Evolutionary conservation across 2,113 vertebrate genomes (phyloP), one percentile per base, ranked within the genome.

Genomic region (Apodemus sylvaticus): DNA sequence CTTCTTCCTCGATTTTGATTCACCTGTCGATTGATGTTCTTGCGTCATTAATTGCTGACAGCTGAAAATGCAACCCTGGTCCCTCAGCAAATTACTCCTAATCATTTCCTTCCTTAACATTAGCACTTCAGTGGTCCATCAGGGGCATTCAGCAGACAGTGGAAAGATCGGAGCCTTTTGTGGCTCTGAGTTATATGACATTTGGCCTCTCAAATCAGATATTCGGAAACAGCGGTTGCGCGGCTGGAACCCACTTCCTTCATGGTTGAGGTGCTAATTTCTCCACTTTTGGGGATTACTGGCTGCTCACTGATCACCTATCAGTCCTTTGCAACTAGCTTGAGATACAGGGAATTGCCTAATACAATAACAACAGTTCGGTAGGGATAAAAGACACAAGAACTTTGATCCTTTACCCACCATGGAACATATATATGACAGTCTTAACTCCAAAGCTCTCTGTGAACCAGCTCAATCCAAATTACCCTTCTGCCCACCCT

Each of bases 11-110:
- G 14, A 94, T 97, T 98, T 98, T 98, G 97, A 98, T 98, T 98
- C 98, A 99, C 98, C 98, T 98, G 98, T 98, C 98, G 97, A 96
- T 98, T 98, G 98, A 97, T 96, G 98, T 98, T 97, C 96, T 97
- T 98, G 98, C 98, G 98, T 98, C 98, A 98, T 99, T 99, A 99
- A 98, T 97, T 97, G 96, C 97, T 98, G 98, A 98, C 98, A 98
- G 96, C 94, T 98, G 95, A 95, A 96, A 98, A 97, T 86, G 96
- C 86, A 98, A 97, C 95, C 98, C 74, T 94, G 90, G 97, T 97
- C 97, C 97, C 94, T 95, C 77, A 92, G 98, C 97, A 98, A 98
- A 99, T 99, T 98, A 98, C 97, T 97, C 98, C 96, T 98, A 98
- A 99, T 99, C 98, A 98, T 98, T 98, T 98, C 96, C 95, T 98